phyloP scores from a whole-genome alignment of 2,888 invertebrate genomes.

The Sylvicola fuscatus region DNA sequence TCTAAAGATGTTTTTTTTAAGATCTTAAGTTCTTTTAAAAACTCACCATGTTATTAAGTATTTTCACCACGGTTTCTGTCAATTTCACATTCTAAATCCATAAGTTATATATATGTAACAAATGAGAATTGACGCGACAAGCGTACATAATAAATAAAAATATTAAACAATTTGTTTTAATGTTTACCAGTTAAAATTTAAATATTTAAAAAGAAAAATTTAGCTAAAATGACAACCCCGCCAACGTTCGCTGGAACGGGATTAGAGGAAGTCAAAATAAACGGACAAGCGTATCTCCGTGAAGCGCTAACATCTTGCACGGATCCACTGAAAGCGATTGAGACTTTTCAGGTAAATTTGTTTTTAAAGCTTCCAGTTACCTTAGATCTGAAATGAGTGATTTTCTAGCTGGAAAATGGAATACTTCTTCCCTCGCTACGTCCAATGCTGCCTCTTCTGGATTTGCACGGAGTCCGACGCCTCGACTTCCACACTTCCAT shows the following conservation, averaged over 20 bases:
- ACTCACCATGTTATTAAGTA: no score
- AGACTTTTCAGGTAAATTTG: conserved; percentile 69
- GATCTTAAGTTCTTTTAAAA: no score
- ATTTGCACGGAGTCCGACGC: conserved; percentile 80
- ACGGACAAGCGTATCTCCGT: conserved; percentile 65
- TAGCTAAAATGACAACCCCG: conserved; percentile 19
- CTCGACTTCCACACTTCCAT: conserved; percentile 91
- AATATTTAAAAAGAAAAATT: no score
- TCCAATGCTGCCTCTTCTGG: conserved; percentile 86
- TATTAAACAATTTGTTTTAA: no score
- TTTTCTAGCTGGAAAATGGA: conserved; percentile 61
- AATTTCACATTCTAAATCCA: no score
- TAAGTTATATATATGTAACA: no score
- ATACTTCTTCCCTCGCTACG: conserved; percentile 78
- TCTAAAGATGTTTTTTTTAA: no score
- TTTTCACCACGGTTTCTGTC: no score
- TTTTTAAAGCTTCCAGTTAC: not conserved
- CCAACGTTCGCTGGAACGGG: conserved; percentile 34
- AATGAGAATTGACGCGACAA: no score
- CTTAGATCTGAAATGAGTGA: not conserved
- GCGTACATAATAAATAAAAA: no score
- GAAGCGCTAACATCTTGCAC: conserved; percentile 90
- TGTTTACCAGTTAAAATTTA: no score
- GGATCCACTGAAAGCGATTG: conserved; percentile 93
- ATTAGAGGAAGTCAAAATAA: conserved; percentile 67